Base-by-base conservation (phyloP, 1,140 invertebrate species). In the Ceratosolen solmsi region DNA sequence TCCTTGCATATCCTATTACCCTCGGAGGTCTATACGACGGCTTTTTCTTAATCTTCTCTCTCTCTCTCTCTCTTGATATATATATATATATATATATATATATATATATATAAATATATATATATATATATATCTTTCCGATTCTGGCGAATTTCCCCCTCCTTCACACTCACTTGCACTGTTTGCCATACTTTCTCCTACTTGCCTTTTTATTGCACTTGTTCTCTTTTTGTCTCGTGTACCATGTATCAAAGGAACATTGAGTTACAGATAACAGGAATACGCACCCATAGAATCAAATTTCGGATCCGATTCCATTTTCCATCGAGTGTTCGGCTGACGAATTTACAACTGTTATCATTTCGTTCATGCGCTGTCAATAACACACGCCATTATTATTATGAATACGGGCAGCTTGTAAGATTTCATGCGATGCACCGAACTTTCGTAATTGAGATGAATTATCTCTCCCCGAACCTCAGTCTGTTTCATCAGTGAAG, bases 1-100 rank as follows among this genome's bases (percentile, higher is more conserved):
- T 84, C 83, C 73, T 84, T 71, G 75, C 80, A 78, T 84, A 80
- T 84, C 78, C 65, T 80, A 79, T 86, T 86, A 84, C 84, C 71
- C 82, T 83, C 80, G 60, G 80, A 70, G 51, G 5, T 54, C 51
- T 46, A 46, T 46, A 46, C 13, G 41, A 8, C 73, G 36, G 41
- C 41, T 63, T 25, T 63, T 41, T 65, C 36, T 70, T 41, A 25
- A 11, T 15, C 20, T 15, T 70, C 65, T 41, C 36, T 9, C 65
- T 17, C n/a, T 70, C 65, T 46, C 41, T n/a, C n/a, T n/a, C n/a
- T n/a, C n/a, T n/a, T n/a, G n/a, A n/a, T n/a, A n/a, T n/a, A n/a
- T n/a, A n/a, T n/a, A n/a, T n/a, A n/a, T n/a, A n/a, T n/a, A n/a
- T n/a, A n/a, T n/a, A n/a, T n/a, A n/a, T n/a, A n/a, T n/a, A n/a